phyloP scores from a whole-genome alignment of 2,113 vertebrate species.

The Grallaria varia region DNA sequence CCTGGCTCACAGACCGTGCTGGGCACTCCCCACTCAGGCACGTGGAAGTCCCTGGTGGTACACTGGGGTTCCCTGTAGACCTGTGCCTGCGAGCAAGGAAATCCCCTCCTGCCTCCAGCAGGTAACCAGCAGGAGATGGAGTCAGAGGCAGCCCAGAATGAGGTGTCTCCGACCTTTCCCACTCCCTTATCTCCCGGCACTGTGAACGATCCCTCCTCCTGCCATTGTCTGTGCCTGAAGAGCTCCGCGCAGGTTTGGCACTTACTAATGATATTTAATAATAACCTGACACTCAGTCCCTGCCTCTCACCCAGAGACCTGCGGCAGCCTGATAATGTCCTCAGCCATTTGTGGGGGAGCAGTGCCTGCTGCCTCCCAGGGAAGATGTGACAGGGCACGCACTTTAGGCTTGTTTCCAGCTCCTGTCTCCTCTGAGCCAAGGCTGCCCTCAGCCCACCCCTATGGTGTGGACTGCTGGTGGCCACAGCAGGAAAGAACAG shows the following conservation, averaged over 20 bases:
- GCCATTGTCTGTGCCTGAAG: background rate
- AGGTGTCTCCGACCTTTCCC: background rate
- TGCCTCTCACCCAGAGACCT: background rate
- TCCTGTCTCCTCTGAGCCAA: background rate
- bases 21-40: background rate
- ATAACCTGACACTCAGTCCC: constrained; percentile 19
- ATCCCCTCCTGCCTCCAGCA: background rate
- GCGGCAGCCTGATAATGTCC: background rate
- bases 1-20: background rate
- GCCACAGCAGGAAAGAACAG: background rate
- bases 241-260: background rate
- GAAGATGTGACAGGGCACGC: background rate
- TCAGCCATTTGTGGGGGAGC: background rate
- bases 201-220: background rate
- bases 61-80: background rate
- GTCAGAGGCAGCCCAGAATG: background rate
- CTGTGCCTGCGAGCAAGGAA: rapidly evolving
- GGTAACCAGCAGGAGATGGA: background rate
- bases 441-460: background rate
- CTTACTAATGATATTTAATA: constrained; percentile 23
- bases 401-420: no score
- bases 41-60: background rate
- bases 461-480: background rate
- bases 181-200: rapidly evolving
- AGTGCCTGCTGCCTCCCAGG: background rate